Evolutionary conservation across 2,797 vertebrate genomes (phyloP).

Genomic region (Oreortyx pictus): DNA sequence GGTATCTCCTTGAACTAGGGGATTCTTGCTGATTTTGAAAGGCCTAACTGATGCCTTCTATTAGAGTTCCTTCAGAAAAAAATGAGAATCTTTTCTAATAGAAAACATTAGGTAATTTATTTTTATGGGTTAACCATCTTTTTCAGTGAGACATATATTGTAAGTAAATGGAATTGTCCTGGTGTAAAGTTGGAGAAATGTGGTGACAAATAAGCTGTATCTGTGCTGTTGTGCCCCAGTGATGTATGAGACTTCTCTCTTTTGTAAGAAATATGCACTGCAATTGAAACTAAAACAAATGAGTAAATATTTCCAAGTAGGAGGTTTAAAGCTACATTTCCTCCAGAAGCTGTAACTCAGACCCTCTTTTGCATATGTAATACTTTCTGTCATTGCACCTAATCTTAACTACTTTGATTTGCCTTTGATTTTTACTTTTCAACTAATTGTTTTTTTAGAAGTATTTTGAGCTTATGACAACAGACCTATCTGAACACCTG

Average conservation of each 20-base stretch:
- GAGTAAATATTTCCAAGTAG: not conserved
- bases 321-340: slow-evolving; percentile 38
- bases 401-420: not conserved
- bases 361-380: not conserved
- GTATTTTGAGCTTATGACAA: not conserved
- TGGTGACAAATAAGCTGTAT: not conserved
- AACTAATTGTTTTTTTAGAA: not conserved
- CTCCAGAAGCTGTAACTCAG: slow-evolving; percentile 20
- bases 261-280: not conserved
- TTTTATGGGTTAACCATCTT: not conserved
- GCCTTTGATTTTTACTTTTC: not conserved
- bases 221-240: not conserved
- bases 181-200: not conserved
- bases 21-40: not conserved
- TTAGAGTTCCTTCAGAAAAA: not conserved
- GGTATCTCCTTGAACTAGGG: not conserved
- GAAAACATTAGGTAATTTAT: not conserved
- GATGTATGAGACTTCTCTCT: not conserved
- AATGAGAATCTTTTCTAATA: not conserved
- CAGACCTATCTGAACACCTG: not conserved
- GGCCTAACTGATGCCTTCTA: not conserved
- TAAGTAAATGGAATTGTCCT: not conserved
- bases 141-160: not conserved
- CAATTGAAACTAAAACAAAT: not conserved
- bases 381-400: not conserved